These are phyloP conservation scores for Ormia ochracea DNA, from an alignment of 2,888 invertebrate genomes.

Conservation along the genomic window DNA sequence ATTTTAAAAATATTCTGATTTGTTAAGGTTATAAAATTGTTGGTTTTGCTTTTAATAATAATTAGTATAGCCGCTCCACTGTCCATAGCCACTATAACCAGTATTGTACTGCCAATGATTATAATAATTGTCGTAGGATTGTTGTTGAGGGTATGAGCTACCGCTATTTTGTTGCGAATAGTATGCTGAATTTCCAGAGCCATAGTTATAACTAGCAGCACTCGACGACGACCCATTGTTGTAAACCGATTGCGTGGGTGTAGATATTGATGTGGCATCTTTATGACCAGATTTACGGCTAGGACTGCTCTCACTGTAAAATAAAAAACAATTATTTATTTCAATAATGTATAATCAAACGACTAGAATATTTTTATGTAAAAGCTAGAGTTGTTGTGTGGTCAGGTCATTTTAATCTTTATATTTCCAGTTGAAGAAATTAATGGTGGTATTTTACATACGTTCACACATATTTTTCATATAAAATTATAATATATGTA, in stretches of 20 bases:
- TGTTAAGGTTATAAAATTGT: slow-evolving; percentile 24
- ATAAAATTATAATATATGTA: too few species aligned
- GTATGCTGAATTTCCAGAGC: slow-evolving; percentile 70
- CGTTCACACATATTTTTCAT: too few species aligned
- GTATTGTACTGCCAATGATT: slow-evolving; percentile 81
- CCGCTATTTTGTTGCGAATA: slow-evolving; percentile 70
- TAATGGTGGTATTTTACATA: too few species aligned
- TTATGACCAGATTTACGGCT: slow-evolving; percentile 74
- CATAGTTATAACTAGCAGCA: slow-evolving; percentile 71
- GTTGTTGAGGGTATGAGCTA: slow-evolving; percentile 69
- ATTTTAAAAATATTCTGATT: slow-evolving; percentile 14
- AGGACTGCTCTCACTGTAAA: slow-evolving; percentile 73
- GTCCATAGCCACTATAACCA: slow-evolving; percentile 77
- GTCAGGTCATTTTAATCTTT: too few species aligned
- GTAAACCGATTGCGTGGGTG: slow-evolving; percentile 65
- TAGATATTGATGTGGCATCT: slow-evolving; percentile 67
- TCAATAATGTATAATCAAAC: not conserved
- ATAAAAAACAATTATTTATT: not conserved
- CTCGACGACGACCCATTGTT: slow-evolving; percentile 73
- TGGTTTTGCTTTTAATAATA: slow-evolving; percentile 69
- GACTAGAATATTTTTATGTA: not conserved
- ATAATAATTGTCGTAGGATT: slow-evolving; percentile 79
- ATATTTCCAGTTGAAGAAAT: too few species aligned
- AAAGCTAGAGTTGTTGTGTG: not conserved
- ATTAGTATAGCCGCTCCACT: slow-evolving; percentile 80